Base-by-base conservation (phyloP, 1,140 invertebrate species). In the Calosoma granatense region DNA sequence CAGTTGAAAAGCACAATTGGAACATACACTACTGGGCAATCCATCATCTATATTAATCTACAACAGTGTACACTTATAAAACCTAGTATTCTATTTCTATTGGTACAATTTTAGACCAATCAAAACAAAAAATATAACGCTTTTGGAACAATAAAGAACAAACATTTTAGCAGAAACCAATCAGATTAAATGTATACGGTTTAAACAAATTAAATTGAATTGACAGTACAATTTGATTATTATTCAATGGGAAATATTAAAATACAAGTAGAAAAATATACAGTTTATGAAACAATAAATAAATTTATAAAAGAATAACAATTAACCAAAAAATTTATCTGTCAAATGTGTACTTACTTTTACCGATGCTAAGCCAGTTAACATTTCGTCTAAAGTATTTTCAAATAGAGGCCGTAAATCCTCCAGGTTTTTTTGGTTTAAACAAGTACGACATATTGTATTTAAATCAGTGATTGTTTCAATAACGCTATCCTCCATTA, bases 371-470 rank as follows among this genome's bases (percentile, higher is more conserved):
- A 67, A 53, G 22, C 63, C 58, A 43, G 20, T 56, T 36, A 68
- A 54, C 36, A 59, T 54, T 41, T 51, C 39, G 39, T 62, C 57
- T n/a, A 68, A 56, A 15, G 56, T 55, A 59, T 65, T 60, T 55
- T 63, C 63, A 36, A 55, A 66, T 39, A 68, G 30, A 15, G 54
- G 62, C 36, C 51, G 53, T 39, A 67, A 57, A 54, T 66, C 62
- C 20, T 64, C 60, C 20, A 22, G 14, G 41, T 58, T 51, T 59
- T 64, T 66, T 64, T 65, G 60, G 14, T 41, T 22, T 43, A 67
- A 59, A 59, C 67, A 68, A n/a, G 61, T 67, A 39, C 67, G 56
- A 53, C 67, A 68, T 52, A 67, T 58, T 51, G 22, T 61, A 23
- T 62, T 51, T 41, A 66, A 52, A 23, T 64, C 55, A 20, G 60